Percentiles rank a stretch among this genome's conserved stretches.
These are phyloP conservation scores for Dryobota labecula DNA, from an alignment of 2,888 invertebrate genomes.

Conservation along the genomic window DNA sequence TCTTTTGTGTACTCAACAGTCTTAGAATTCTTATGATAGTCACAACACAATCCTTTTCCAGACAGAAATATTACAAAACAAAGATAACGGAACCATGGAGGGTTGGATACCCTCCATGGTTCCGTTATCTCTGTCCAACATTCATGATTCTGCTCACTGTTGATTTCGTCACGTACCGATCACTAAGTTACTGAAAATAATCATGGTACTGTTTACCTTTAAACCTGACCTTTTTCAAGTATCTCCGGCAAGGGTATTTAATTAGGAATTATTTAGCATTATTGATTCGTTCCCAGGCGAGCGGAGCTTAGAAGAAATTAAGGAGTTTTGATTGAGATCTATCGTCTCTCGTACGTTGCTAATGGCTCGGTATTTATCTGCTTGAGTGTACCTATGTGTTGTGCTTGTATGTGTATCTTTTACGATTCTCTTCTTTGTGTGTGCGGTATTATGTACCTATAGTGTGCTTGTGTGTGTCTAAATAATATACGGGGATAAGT, in stretches of 20 bases:
- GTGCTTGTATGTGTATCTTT: slow-evolving; percentile 20
- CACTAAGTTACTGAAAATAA: slow-evolving; percentile 1
- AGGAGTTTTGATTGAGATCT: slow-evolving; percentile 53
- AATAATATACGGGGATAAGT: background rate
- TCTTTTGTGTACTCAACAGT: background rate
- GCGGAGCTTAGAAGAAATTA: slow-evolving; percentile 24
- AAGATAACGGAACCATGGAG: too few relatives aligned
- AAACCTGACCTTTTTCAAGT: slow-evolving; percentile 32
- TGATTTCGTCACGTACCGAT: slow-evolving; percentile 27
- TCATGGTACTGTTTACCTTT: slow-evolving; percentile 28
- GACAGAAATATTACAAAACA: background rate
- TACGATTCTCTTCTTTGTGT: slow-evolving; percentile 1
- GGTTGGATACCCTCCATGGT: background rate
- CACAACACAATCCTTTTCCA: background rate
- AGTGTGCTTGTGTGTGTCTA: slow-evolving; percentile 7
- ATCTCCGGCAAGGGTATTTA: slow-evolving; percentile 29
- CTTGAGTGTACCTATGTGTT: slow-evolving; percentile 17
- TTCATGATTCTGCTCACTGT: slow-evolving; percentile 2
- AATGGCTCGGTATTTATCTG: slow-evolving; percentile 51
- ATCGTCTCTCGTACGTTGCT: slow-evolving; percentile 42
- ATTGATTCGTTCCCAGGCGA: slow-evolving; percentile 37
- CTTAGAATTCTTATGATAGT: too few relatives aligned
- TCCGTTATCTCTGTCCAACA: slow-evolving; percentile 25
- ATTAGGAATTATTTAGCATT: slow-evolving; percentile 53
- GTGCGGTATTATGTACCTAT: background rate